These are phyloP conservation scores for Rachycentron canadum DNA, from an alignment of 2,797 vertebrate genomes.

Conservation along the genomic window DNA sequence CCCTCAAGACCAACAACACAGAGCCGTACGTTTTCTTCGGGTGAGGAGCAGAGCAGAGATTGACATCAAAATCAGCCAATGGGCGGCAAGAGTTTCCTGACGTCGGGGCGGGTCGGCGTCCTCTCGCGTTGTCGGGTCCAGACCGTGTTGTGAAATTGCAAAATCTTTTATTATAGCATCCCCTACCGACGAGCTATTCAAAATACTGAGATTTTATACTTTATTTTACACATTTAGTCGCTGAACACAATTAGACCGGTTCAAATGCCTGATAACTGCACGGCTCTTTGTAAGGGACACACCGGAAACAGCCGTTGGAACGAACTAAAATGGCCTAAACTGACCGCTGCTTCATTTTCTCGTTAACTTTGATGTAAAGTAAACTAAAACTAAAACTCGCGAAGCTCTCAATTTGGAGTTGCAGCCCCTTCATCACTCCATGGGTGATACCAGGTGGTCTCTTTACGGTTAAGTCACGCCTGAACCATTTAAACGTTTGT, in stretches of 20 bases:
- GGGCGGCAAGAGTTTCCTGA: background rate
- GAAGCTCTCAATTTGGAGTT: background rate
- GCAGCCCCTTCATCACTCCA: no score
- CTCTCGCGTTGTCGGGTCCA: no score
- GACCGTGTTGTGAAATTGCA: background rate
- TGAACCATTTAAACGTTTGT: background rate
- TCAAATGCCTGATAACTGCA: background rate
- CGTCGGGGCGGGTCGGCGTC: slow-evolving; percentile 19
- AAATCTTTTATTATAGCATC: slow-evolving; percentile 2
- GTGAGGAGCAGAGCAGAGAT: slow-evolving; percentile 10
- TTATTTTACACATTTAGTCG: no score
- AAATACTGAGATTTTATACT: background rate
- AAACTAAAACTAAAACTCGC: background rate
- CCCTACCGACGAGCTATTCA: background rate
- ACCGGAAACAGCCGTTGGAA: background rate
- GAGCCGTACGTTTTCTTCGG: slow-evolving; percentile 14
- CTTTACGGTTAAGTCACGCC: accelerated
- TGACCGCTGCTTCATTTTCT: background rate
- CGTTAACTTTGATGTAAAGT: background rate
- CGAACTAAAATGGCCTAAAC: background rate
- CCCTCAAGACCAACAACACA: background rate
- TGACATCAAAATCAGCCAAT: slow-evolving; percentile 59
- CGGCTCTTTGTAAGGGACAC: background rate
- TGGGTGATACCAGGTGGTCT: accelerated
- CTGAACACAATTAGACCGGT: no score